Evolutionary conservation across 2,888 invertebrate genomes (phyloP).

Genomic region (Stenolophus ochropezus): DNA sequence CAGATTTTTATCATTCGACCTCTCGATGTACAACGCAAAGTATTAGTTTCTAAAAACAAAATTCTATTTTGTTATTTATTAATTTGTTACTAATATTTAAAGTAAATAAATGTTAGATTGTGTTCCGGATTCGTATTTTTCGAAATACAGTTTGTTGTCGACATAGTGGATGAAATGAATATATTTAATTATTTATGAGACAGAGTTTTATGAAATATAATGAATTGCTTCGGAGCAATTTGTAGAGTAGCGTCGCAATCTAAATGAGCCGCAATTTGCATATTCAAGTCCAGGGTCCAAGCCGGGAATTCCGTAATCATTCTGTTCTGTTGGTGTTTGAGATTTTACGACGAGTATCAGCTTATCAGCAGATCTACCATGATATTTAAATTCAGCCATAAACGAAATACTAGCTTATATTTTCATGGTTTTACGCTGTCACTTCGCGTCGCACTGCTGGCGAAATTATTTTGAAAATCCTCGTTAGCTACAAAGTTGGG

Average conservation of each 20-base stretch:
- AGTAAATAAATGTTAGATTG: too few species aligned
- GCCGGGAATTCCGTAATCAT: conserved; percentile 20
- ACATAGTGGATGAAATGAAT: conserved; percentile 5
- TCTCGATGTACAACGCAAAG: too few species aligned
- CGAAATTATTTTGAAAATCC: conserved; percentile 45
- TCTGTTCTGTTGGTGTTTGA: conserved; percentile 10
- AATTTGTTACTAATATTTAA: too few species aligned
- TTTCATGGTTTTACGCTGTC: conserved; percentile 46
- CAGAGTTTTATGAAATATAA: conserved; percentile 5
- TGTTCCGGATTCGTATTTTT: too few species aligned
- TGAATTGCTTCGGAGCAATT: conserved; percentile 19
- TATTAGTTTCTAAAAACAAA: too few species aligned
- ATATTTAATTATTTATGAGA: conserved; percentile 21
- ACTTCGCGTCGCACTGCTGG: conserved; percentile 21
- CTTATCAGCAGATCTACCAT: conserved; percentile 24
- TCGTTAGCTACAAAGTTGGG: conserved; percentile 52
- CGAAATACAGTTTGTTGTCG: too few species aligned
- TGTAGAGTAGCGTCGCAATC: conserved; percentile 3
- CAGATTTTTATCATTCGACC: too few species aligned
- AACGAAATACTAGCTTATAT: conserved; percentile 39
- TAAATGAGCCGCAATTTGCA: conserved; percentile 17
- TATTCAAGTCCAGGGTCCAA: conserved; percentile 3
- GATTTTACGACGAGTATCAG: conserved; percentile 25
- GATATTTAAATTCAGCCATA: conserved; percentile 38
- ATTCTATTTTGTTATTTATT: too few species aligned